Conservation (phyloP, 2,797 vertebrate species). For the Phoeniculus purpureus region DNA sequence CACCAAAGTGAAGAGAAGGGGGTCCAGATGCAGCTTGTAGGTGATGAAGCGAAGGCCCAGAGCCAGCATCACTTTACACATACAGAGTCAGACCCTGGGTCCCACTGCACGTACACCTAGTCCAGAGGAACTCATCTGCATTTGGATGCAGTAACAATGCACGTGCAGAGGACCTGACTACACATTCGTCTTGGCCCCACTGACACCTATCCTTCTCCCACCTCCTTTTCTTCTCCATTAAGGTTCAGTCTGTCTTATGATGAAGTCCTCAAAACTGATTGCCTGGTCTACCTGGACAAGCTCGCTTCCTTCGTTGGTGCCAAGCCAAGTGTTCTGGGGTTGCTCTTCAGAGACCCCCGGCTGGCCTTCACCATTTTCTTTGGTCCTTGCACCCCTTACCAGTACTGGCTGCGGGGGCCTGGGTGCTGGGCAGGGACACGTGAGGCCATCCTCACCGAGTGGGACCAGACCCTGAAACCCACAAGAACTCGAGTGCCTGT, state of each 20-base stretch:
- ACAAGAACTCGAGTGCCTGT: conserved; percentile 77
- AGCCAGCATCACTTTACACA: background rate
- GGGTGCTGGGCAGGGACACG: conserved; percentile 85
- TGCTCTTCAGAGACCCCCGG: conserved; percentile 81
- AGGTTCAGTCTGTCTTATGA: conserved; percentile 73
- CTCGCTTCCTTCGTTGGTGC: conserved; percentile 78
- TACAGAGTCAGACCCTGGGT: background rate
- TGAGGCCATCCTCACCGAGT: conserved; percentile 85
- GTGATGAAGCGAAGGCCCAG: background rate
- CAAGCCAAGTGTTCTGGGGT: conserved; percentile 75
- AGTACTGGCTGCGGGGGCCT: conserved; percentile 83
- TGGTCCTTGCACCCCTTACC: conserved; percentile 85
- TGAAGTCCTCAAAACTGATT: conserved; percentile 66
- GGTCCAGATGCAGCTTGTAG: background rate
- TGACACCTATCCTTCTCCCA: background rate
- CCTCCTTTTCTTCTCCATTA: background rate
- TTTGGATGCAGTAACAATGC: accelerated
- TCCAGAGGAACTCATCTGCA: background rate
- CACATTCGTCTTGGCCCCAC: background rate
- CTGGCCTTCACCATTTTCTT: conserved; percentile 80
- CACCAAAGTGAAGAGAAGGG: background rate
- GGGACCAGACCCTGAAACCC: conserved; percentile 79
- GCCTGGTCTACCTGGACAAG: conserved; percentile 80
- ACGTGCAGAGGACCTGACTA: background rate
- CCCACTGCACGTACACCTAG: accelerated